phyloP scores from a whole-genome alignment of 2,888 invertebrate genomes.

The Drosophila nr. fundita region DNA sequence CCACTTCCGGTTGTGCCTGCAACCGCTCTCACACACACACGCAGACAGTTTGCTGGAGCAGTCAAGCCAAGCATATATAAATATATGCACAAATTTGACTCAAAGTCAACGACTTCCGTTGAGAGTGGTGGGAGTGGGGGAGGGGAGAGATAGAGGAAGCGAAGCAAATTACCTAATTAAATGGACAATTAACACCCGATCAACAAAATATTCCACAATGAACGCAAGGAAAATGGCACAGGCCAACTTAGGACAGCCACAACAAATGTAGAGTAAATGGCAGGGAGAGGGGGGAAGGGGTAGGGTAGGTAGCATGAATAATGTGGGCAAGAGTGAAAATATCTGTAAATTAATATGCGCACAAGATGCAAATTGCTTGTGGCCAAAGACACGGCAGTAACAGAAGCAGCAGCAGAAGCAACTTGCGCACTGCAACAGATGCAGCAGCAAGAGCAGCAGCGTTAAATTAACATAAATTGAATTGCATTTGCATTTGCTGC shows the following conservation, averaged over 20 bases:
- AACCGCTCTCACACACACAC: conserved; percentile 21
- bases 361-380: conserved; percentile 81
- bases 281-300: background rate
- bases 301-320: conserved; percentile 56
- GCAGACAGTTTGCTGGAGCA: conserved; percentile 8
- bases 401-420: conserved; percentile 33
- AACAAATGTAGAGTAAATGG: conserved; percentile 17
- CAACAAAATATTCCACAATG: conserved; percentile 45
- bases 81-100: conserved; percentile 59
- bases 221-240: conserved; percentile 40
- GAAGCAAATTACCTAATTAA: conserved; percentile 83
- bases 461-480: conserved; percentile 84
- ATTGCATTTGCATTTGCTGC: conserved; percentile 83
- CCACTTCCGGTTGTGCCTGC: conserved; percentile 56
- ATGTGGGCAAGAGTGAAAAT: conserved; percentile 75
- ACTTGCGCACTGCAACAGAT: conserved; percentile 34
- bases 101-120: conserved; percentile 83
- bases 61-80: conserved; percentile 31
- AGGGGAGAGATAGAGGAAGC: conserved; percentile 40
- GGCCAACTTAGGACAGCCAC: conserved; percentile 38
- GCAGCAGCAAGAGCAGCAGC: conserved; percentile 53
- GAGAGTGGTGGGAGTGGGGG: conserved; percentile 22
- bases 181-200: conserved; percentile 82
- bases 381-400: conserved; percentile 69
- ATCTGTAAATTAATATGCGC: conserved; percentile 81